A percentile compares a stretch with the other conserved stretches of the same genome.
Evolutionary conservation across 2,113 vertebrate species (phyloP).

Genomic region (Nesoenas mayeri): DNA sequence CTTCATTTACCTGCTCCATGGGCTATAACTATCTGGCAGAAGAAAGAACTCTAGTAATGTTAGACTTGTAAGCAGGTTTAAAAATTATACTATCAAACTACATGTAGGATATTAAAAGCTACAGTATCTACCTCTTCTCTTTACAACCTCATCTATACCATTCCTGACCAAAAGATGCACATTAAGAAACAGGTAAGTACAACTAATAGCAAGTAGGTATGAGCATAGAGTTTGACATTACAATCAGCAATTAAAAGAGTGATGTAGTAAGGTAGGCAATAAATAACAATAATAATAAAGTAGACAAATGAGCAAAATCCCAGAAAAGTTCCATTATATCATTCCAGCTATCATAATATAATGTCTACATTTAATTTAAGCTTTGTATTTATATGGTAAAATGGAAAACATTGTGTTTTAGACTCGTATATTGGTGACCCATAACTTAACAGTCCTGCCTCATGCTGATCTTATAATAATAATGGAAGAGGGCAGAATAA

Average conservation of each 20-base stretch:
- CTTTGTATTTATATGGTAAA: not conserved
- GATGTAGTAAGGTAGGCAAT: not conserved
- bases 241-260: not conserved
- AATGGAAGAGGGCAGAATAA: constrained; percentile 48
- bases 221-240: not conserved
- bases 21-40: not conserved
- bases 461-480: constrained; percentile 41
- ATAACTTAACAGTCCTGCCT: constrained; percentile 46
- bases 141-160: not conserved
- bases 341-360: not conserved
- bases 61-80: not conserved
- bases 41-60: not conserved
- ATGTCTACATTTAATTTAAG: not conserved
- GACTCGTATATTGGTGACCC: constrained; percentile 67
- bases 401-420: constrained; percentile 18
- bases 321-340: not conserved
- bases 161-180: not conserved
- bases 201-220: not conserved
- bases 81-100: not conserved
- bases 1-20: not conserved
- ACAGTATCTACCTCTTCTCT: not conserved
- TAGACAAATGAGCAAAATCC: not conserved
- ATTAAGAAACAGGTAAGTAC: not conserved
- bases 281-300: not conserved
- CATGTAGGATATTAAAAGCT: not conserved